Evolutionary conservation across 2,888 invertebrate species (phyloP), one percentile per base, ranked within the genome.

Genomic region (Agrotis segetum): DNA sequence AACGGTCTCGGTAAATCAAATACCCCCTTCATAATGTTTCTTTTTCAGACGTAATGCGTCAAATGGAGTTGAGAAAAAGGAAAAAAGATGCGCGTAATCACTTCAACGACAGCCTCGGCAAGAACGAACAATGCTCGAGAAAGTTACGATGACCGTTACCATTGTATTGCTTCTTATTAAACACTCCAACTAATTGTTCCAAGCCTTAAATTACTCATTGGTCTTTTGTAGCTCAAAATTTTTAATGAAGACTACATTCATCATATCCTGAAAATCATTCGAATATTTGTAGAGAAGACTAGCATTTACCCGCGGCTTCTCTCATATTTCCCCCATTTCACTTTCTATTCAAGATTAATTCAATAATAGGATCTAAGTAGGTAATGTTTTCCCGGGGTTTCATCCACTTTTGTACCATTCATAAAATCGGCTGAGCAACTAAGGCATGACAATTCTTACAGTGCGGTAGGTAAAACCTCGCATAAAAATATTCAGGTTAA

Each of bases 51-150:
- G 53, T 81, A 84, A 81, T 80, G 77, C 76, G 77, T 84, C 83
- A 84, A 79, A 85, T 84, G 70, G 81, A 81, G 81, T 74, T 70
- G 76, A 82, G 81, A 76, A 86, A 85, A 86, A 79, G 82, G 82
- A n/a, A 84, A 87, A 83, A 84, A 85, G 83, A 85, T 83, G 84
- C 81, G 77, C 83, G 87, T 88, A 88, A 90, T 91, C 88, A 88
- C 85, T 87, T 87, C 84, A 87, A 85, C 86, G 82, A 82, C 79
- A 86, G 85, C 83, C 82, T 77, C 87, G 77, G 80, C 78, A 84
- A 88, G 84, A 85, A 82, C 80, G 81, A 89, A 90, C 88, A 92
- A 92, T 91, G 86, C 82, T 76, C 84, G 88, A 89, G 89, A 91
- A 91, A 91, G 91, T 90, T 88, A 81, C 77, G 68, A 77, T 80